A percentile compares a stretch with the other conserved stretches of the same genome.
phyloP scores from a whole-genome alignment of 2,888 invertebrate genomes.

The Drosophila anomalipes region DNA sequence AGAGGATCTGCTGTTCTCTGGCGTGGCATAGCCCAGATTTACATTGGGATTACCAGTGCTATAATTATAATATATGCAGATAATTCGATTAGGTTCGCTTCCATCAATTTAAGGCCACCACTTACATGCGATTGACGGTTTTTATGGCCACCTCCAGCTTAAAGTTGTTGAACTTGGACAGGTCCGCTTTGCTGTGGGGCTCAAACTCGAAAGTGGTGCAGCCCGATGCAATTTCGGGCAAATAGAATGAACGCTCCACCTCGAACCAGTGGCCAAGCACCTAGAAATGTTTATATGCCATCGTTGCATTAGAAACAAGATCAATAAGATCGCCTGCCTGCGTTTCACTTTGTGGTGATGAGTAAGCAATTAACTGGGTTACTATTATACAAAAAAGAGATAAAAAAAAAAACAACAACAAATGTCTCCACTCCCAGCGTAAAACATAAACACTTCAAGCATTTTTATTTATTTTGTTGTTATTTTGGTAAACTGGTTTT shows the following conservation, averaged over 20 bases:
- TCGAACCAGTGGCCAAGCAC: conserved; percentile 91
- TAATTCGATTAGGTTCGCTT: background rate
- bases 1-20: conserved; percentile 87
- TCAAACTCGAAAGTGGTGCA: conserved; percentile 89
- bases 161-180: conserved; percentile 86
- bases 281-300: conserved; percentile 54
- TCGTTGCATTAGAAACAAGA: conserved; percentile 17
- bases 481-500: conserved; percentile 58
- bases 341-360: conserved; percentile 54
- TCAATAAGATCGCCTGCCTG: conserved; percentile 20
- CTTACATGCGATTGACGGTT: conserved; percentile 89
- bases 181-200: conserved; percentile 81
- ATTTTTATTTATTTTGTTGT: conserved; percentile 28
- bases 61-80: conserved; percentile 28
- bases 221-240: conserved; percentile 90
- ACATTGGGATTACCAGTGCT: conserved; percentile 88
- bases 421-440: conserved; percentile 44
- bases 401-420: conserved; percentile 19
- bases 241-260: conserved; percentile 91
- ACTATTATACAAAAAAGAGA: conserved; percentile 50
- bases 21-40: conserved; percentile 88
- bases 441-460: conserved; percentile 61
- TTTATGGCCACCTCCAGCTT: conserved; percentile 88
- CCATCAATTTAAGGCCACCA: conserved; percentile 14
- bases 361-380: conserved; percentile 70